Base-by-base conservation (phyloP, 2,113 vertebrate genomes). In the Caranx ignobilis region DNA sequence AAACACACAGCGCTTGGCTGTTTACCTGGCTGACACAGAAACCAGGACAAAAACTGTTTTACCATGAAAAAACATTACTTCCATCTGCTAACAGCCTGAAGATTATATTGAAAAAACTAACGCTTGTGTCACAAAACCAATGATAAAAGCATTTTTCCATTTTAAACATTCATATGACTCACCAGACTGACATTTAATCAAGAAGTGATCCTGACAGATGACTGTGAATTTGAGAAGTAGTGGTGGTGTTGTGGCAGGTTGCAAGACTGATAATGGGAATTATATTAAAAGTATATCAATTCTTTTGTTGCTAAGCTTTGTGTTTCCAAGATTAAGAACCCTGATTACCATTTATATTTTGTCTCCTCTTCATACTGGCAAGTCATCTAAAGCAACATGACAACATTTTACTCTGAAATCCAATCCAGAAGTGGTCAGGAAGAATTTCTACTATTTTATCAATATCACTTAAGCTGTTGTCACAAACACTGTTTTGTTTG, bases 21-120 rank as follows among this genome's bases (percentile, higher is more conserved):
- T 71, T 88, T 80, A 69, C n/a, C 66, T 55, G 59, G 50, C 67
- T 69, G 66, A 10, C 18, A 70, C 54, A 71, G n/a, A 57, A 59
- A 69, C 61, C 13, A 77, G n/a, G 6, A 52, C 3, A 61, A 21
- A 11, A 60, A 31, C 1, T 3, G 10, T 80, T 62, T 71, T 50
- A 43, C 1, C 6, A 37, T 34, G 45, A 19, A 60, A 69, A 69
- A 37, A 32, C 7, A 41, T 7, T 7, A 16, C 32, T 71, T 16
- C 9, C 32, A 19, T 60, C 71, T 45, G 19, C 16, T 21, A 54
- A 64, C 32, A 66, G 69, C 18, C 18, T 50, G 11, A 31, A 6
- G 37, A 60, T 6, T 48, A 11, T 39, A 31, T 60, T 48, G 47
- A 19, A 4, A 59, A 31, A 10, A 37, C 3, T 5, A 50, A 60